phyloP scores from a whole-genome alignment of 2,797 vertebrate species.

The Cynopterus sphinx region DNA sequence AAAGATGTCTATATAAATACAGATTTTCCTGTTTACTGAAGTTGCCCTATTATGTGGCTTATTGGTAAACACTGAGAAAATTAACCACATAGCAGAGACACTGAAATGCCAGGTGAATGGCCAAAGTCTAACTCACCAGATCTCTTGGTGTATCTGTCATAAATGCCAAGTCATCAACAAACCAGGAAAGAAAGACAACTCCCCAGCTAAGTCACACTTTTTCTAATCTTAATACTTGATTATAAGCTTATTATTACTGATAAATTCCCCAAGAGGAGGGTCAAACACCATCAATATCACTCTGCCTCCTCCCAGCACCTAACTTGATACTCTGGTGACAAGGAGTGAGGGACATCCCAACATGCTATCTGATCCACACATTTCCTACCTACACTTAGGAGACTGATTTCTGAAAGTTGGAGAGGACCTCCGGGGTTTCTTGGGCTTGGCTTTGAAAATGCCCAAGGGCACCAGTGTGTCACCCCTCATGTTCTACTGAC shows the following conservation, averaged over 20 bases:
- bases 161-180: slow-evolving; percentile 36
- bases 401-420: neutral
- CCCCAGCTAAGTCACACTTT: neutral
- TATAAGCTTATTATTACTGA: slow-evolving; percentile 7
- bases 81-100: neutral
- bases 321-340: neutral
- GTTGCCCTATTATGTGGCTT: slow-evolving; percentile 8
- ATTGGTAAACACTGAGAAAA: neutral
- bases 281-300: neutral
- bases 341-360: neutral
- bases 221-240: slow-evolving; percentile 12
- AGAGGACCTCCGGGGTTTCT: neutral
- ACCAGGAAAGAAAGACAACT: neutral
- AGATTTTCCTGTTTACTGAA: slow-evolving; percentile 47
- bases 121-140: slow-evolving; percentile 42
- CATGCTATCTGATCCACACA: neutral
- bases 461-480: neutral
- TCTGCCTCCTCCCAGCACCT: neutral
- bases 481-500: neutral
- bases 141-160: slow-evolving; percentile 29
- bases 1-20: slow-evolving; percentile 23
- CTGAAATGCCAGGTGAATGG: slow-evolving; percentile 57
- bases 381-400: neutral
- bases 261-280: neutral
- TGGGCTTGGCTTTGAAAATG: neutral